Percentiles rank a stretch among this genome's conserved stretches.
phyloP scores from a whole-genome alignment of 2,113 vertebrate genomes.

The Pionites leucogaster region DNA sequence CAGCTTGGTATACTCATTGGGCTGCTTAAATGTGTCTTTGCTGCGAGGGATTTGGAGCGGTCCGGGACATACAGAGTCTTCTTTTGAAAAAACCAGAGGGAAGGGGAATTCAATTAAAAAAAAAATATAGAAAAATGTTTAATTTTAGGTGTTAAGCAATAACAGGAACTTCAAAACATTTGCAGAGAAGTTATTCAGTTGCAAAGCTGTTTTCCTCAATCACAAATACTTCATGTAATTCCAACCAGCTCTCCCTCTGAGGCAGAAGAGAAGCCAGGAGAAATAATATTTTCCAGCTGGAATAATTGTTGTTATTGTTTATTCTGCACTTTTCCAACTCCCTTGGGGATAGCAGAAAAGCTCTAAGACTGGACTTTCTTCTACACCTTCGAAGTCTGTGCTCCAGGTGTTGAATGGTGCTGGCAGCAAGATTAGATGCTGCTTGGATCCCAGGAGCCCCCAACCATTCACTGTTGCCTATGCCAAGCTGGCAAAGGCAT shows the following conservation, averaged over 20 bases:
- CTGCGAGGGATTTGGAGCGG: neutral
- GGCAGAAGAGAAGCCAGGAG: neutral
- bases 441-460: neutral
- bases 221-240: conserved; percentile 11
- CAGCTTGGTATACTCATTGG: neutral
- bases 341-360: neutral
- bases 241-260: neutral
- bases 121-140: neutral
- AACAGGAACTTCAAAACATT: conserved; percentile 9
- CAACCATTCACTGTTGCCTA: neutral
- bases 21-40: neutral
- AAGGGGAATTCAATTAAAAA: neutral
- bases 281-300: conserved; percentile 28
- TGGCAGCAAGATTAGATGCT: neutral
- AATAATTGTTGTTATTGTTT: conserved; percentile 14
- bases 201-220: conserved; percentile 28
- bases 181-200: neutral
- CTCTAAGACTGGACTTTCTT: neutral
- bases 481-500: neutral
- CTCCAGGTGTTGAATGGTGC: neutral
- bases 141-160: conserved; percentile 42
- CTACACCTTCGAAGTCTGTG: neutral
- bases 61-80: neutral
- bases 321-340: neutral
- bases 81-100: neutral